Base-by-base conservation (phyloP, 1,140 invertebrate species). In the Paralvinella palmiformis region DNA sequence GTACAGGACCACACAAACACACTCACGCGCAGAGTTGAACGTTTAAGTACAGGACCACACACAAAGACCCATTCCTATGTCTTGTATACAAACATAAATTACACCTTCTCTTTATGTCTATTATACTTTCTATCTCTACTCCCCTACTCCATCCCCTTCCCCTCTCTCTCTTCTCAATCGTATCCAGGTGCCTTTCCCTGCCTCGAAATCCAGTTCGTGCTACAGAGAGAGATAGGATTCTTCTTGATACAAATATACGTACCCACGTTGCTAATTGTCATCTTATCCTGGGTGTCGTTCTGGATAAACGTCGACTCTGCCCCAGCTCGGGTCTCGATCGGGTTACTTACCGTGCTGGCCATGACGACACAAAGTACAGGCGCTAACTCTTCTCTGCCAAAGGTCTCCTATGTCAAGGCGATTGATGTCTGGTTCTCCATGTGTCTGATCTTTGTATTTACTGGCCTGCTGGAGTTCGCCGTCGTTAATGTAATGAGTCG, bases 261-360 rank as follows among this genome's bases (percentile, higher is more conserved):
- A 33, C 92, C 92, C 0, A 94, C 92, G 74, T 91, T 92, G 52
- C 83, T 95, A 48, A 92, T 95, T 65, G 92, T 95, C 0, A 90
- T 95, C 0, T 81, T 96, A 0, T 92, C 91, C 0, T 96, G 92
- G 91, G 92, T 96, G 0, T 92, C 91, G 0, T 95, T 95, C 77
- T 96, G 92, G 91, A 84, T 85, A 59, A 84, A 84, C 65, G 80
- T 84, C 33, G 77, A 82, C 50, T 83, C 84, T 64, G 82, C 81
- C 17, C 82, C 84, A 4, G 84, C 82, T 3, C 72, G 85, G 64
- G 82, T 84, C 20, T 70, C 75, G 1, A 62, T 78, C 3, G 74
- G 76, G 22, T 36, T 68, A 13, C 57, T 70, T n/a, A 68, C 64
- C 31, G 68, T 78, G 17, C 66, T 78, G 0, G 77, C 76, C 10